These are phyloP conservation scores for Nothoprocta pentlandii DNA, from an alignment of 2,113 vertebrate genomes.

Conservation along the genomic window DNA sequence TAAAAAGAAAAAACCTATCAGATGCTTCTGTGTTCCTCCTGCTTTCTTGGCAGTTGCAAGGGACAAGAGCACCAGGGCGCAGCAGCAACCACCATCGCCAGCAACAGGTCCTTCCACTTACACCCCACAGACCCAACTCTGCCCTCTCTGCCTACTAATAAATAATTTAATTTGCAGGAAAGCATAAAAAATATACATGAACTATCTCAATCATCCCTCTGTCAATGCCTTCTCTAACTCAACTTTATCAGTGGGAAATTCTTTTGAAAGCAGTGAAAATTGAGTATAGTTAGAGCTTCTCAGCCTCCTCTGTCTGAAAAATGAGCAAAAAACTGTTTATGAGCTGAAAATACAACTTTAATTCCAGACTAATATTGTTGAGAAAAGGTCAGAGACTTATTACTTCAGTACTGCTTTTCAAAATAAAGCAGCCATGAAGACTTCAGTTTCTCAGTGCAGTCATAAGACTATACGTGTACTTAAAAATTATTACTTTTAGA, in stretches of 20 bases:
- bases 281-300: neutral
- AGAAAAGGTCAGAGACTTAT: neutral
- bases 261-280: neutral
- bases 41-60: neutral
- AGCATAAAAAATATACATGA: neutral
- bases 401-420: neutral
- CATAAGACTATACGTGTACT: neutral
- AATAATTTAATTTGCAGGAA: constrained; percentile 22
- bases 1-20: neutral
- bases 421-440: neutral
- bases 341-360: neutral
- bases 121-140: neutral
- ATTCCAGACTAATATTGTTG: neutral
- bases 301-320: neutral
- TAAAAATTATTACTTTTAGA: neutral
- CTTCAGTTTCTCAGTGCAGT: neutral
- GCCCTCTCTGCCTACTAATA: neutral
- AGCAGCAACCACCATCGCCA: neutral
- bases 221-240: neutral
- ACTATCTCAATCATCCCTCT: neutral
- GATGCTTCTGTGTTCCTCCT: neutral
- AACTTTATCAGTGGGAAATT: neutral
- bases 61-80: neutral
- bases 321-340: neutral
- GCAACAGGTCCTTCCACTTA: neutral